Evolutionary conservation across 2,888 invertebrate species (phyloP).

Genomic region (Harpalus rubripes): DNA sequence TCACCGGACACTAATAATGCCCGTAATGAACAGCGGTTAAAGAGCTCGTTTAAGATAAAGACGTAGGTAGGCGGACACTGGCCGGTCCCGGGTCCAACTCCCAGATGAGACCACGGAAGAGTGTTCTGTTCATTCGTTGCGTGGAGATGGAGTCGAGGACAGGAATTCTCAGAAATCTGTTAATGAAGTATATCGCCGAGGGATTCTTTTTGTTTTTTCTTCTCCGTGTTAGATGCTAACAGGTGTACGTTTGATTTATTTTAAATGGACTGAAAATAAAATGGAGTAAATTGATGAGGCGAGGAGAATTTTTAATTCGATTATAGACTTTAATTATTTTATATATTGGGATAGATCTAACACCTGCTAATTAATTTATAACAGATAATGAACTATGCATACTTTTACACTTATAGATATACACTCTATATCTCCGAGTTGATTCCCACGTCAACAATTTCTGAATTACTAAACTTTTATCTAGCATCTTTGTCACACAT

Average conservation of each 20-base stretch:
- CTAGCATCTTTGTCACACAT: too few relatives aligned
- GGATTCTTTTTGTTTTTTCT: conserved; percentile 38
- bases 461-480: too few relatives aligned
- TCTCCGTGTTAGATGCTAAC: conserved; percentile 41
- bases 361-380: conserved; percentile 44
- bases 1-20: conserved; percentile 61
- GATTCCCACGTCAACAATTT: too few relatives aligned
- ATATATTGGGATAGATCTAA: background rate
- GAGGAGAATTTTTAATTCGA: conserved; percentile 43
- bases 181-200: conserved; percentile 47
- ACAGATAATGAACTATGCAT: conserved; percentile 1
- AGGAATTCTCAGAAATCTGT: conserved; percentile 56
- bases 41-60: conserved; percentile 65
- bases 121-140: background rate
- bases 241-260: conserved; percentile 62
- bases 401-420: background rate
- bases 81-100: conserved; percentile 23
- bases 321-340: conserved; percentile 52
- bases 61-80: conserved; percentile 52
- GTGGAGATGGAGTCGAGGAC: conserved; percentile 35
- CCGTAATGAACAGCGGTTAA: conserved; percentile 63
- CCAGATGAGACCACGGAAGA: background rate
- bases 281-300: conserved; percentile 49
- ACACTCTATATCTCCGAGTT: too few relatives aligned
- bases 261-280: conserved; percentile 46